Evolutionary conservation across 1,140 invertebrate species (phyloP), one percentile per base, ranked within the genome.

Genomic region (Mycetomoellerius zeteki): DNA sequence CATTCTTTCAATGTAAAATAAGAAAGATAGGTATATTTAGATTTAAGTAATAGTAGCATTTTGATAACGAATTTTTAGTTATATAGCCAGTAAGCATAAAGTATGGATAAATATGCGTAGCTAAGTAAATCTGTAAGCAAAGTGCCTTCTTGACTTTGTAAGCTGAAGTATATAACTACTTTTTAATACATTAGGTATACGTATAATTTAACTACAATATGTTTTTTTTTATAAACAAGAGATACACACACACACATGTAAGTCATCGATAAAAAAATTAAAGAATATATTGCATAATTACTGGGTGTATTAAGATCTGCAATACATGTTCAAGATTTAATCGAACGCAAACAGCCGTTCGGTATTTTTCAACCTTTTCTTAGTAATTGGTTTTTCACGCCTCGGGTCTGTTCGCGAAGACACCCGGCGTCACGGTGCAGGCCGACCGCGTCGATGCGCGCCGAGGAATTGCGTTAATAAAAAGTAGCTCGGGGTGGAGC

Each of bases 401-500:
- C 77, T 71, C 77, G 33, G n/a, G 47, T 27, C n/a, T 33, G 30
- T 21, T 71, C n/a, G 33, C 30, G 50, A 54, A n/a, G 65, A 56
- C 64, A 81, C 52, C 64, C 77, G 62, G 60, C 76, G 30, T 80
- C n/a, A 69, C 52, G n/a, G 56, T 47, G 75, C 75, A 47, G 56
- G 7, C 50, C 64, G 19, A n/a, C n/a, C 47, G 52, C n/a, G 19
- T 19, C 60, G 47, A 52, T 33, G 27, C n/a, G 27, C 62, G 64
- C 30, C 58, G 24, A 24, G 64, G 37, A 81, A 54, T 69, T 33
- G 50, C 62, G 47, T 69, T 69, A 56, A 80, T 80, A 80, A 81
- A 81, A 81, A 69, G 77, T 27, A 69, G 30, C 77, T 71, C 64
- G 47, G 52, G 60, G 16, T 50, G 52, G 65, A 86, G 86, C 90